Base-by-base conservation (phyloP, 2,113 vertebrate species). In the Actenoides hombroni region DNA sequence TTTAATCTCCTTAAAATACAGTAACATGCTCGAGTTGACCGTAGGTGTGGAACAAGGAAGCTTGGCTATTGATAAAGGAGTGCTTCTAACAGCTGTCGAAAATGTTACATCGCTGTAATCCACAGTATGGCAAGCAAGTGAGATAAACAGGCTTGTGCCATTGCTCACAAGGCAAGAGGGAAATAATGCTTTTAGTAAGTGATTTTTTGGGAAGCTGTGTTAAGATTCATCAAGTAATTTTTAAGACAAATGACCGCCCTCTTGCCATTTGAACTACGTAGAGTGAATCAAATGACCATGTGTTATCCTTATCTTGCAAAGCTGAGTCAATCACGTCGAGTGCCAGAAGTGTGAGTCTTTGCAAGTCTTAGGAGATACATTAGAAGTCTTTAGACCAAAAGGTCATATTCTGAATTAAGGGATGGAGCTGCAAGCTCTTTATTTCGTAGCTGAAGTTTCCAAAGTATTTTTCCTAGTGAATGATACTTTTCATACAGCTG, bases 381-480 rank as follows among this genome's bases (percentile, higher is more conserved):
- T 35, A 70, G 19, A 67, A 78, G 10, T 17, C 56, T 68, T 60
- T 35, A 75, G 68, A 68, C 6, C 20, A 46, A 63, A 87, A 59
- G 33, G 21, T 68, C 5, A 0, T n/a, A 17, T 64, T 68, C 29
- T 81, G 17, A 65, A 69, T 49, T 83, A 73, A 91, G n/a, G 16
- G 8, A 33, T 59, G 31, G 44, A 61, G 4, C 28, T 81, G 14
- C 18, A 44, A 46, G 13, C 6, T 86, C 23, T 80, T 75, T 6
- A 53, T 89, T 88, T 93, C n/a, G 70, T 77, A 70, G 51, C 20
- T 95, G 71, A 86, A 83, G 37, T 83, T 85, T 90, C 56, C 88
- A 59, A 75, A 88, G 28, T 75, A 37, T 71, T 90, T 90, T 56
- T 93, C 28, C 26, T 63, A 17, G 59, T 80, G 37, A 67, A 68